Evolutionary conservation across 2,888 invertebrate genomes (phyloP).

Genomic region (Serrognathus titanus): DNA sequence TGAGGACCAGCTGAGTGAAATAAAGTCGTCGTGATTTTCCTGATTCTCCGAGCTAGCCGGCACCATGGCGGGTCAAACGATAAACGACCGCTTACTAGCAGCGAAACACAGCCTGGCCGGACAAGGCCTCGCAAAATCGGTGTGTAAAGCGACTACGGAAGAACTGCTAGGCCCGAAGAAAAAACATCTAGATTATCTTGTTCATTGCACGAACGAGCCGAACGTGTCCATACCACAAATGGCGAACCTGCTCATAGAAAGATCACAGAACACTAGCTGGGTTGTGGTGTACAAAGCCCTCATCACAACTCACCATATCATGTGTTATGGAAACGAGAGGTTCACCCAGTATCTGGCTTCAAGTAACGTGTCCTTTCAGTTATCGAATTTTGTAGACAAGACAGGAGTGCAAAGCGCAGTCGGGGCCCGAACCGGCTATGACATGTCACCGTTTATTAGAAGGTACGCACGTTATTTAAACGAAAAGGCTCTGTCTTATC

Average conservation of each 20-base stretch:
- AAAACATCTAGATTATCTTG: constrained; percentile 99
- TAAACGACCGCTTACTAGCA: constrained; percentile 96
- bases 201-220: constrained; percentile 99
- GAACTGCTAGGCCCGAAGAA: constrained; percentile 99
- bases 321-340: constrained; percentile 99
- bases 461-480: constrained; percentile 99
- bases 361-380: constrained; percentile 98
- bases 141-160: constrained; percentile 99
- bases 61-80: constrained; percentile 92
- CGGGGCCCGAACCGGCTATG: constrained; percentile 74
- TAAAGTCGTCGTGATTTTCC: constrained; percentile 7
- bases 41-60: not conserved
- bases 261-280: constrained; percentile 98
- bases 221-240: constrained; percentile 99
- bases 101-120: constrained; percentile 99
- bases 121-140: constrained; percentile 98
- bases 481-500: constrained; percentile 97
- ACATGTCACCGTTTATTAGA: constrained; percentile 99
- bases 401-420: constrained; percentile 91
- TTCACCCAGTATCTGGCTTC: constrained; percentile 99
- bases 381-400: constrained; percentile 97
- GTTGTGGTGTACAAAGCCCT: constrained; percentile 98
- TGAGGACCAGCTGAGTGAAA: constrained; percentile 23
- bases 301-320: constrained; percentile 97
- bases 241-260: constrained; percentile 96